These are phyloP conservation scores for Chironomus riparius DNA, from an alignment of 2,888 invertebrate species.

Conservation along the genomic window DNA sequence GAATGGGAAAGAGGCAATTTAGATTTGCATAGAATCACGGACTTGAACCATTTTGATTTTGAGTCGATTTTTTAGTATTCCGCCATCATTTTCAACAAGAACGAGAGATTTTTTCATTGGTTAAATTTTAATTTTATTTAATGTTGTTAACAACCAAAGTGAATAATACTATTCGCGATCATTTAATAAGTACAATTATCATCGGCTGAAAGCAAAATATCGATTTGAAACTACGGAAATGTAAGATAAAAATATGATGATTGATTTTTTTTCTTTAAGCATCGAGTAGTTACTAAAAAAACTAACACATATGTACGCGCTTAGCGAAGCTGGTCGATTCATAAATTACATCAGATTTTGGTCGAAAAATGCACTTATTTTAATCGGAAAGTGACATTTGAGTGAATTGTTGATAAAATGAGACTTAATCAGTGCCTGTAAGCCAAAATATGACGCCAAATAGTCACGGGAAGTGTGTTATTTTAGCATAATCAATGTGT, in stretches of 20 bases:
- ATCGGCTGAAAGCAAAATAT: slow-evolving; percentile 15
- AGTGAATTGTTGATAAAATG: not conserved
- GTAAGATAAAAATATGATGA: not conserved
- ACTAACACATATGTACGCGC: not conserved
- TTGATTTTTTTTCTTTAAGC: slow-evolving; percentile 11
- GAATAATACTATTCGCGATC: slow-evolving; percentile 6
- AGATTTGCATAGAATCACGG: too few relatives aligned
- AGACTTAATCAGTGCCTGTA: not conserved
- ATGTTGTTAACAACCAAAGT: slow-evolving; percentile 7
- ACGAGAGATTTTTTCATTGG: not conserved
- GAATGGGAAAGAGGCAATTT: too few relatives aligned
- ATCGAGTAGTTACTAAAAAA: not conserved
- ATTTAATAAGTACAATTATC: not conserved
- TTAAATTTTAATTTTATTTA: slow-evolving; percentile 5
- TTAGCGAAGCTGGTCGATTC: not conserved
- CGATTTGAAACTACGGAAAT: slow-evolving; percentile 17
- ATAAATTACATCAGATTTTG: slow-evolving; percentile 1
- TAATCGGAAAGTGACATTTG: not conserved
- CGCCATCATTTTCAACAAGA: not conserved
- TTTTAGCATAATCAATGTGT: not conserved
- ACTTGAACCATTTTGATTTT: too few relatives aligned
- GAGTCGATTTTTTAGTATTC: too few relatives aligned
- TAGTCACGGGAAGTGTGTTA: not conserved
- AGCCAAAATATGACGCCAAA: not conserved
- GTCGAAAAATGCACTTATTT: not conserved